A percentile compares a stretch with the other conserved stretches of the same genome.
phyloP scores from a whole-genome alignment of 1,140 invertebrate species.

The Drosophila sechellia region DNA sequence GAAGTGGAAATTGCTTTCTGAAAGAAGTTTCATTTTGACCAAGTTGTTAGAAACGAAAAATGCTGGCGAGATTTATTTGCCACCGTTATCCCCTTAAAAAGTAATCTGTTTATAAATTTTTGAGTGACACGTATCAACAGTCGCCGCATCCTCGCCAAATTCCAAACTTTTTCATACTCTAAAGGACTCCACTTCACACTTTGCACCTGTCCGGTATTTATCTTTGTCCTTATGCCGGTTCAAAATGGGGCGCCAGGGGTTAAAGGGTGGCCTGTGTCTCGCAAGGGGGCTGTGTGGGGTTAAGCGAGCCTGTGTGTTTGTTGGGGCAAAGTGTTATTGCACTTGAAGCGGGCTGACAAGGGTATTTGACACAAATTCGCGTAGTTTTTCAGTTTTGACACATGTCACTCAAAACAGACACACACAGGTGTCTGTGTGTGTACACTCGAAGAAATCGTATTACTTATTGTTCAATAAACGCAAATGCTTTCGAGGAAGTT shows the following conservation, averaged over 20 bases:
- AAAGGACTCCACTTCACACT: slow-evolving; percentile 6
- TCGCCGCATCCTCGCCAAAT: slow-evolving; percentile 1
- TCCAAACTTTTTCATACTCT: slow-evolving; percentile 2
- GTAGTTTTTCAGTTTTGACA: slow-evolving; percentile 83
- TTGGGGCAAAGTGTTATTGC: slow-evolving; percentile 46
- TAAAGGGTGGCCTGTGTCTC: neutral
- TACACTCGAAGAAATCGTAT: neutral
- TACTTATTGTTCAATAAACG: no score
- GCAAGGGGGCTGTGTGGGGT: slow-evolving; percentile 7
- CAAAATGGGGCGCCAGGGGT: neutral
- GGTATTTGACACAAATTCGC: slow-evolving; percentile 82
- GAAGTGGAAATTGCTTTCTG: no score
- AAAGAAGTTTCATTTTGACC: no score
- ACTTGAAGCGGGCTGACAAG: slow-evolving; percentile 78
- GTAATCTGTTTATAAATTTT: neutral
- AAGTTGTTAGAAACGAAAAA: no score
- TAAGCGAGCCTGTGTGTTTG: slow-evolving; percentile 11
- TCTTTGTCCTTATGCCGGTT: slow-evolving; percentile 45
- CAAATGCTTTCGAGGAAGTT: no score
- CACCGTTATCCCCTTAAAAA: neutral
- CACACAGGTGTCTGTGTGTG: slow-evolving; percentile 17
- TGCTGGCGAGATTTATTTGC: neutral
- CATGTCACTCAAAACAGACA: slow-evolving; percentile 72
- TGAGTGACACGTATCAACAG: neutral
- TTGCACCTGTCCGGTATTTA: slow-evolving; percentile 44